Conservation (phyloP, 1,140 invertebrate species). For the Rhizoglyphus robini region DNA sequence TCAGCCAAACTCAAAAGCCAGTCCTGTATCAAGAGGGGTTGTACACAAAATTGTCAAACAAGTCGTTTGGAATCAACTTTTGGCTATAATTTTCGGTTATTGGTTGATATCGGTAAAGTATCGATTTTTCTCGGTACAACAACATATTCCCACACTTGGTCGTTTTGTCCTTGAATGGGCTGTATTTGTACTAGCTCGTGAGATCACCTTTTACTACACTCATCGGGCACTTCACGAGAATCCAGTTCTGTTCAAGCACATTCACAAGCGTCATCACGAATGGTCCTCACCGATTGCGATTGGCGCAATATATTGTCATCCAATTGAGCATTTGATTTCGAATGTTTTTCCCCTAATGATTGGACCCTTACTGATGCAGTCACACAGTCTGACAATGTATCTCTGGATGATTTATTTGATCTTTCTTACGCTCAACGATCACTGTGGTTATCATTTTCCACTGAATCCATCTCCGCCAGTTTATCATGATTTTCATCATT, state of each 20-base stretch:
- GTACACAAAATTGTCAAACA: slow-evolving; percentile 46
- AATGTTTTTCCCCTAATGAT: slow-evolving; percentile 62
- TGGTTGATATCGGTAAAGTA: slow-evolving; percentile 46
- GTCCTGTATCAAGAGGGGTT: slow-evolving; percentile 31
- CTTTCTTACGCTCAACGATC: slow-evolving; percentile 61
- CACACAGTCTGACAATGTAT: slow-evolving; percentile 64
- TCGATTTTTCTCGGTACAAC: slow-evolving; percentile 46
- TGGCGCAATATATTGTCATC: slow-evolving; percentile 69
- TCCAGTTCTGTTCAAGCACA: slow-evolving; percentile 56
- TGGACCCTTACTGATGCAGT: slow-evolving; percentile 57
- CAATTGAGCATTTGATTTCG: slow-evolving; percentile 65
- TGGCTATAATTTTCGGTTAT: slow-evolving; percentile 50
- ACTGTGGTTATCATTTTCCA: slow-evolving; percentile 74
- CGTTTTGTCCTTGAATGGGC: slow-evolving; percentile 15
- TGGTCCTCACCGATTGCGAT: slow-evolving; percentile 67
- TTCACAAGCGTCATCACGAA: slow-evolving; percentile 72
- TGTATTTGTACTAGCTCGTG: slow-evolving; percentile 51
- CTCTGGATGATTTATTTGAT: slow-evolving; percentile 64
- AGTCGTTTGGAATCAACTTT: slow-evolving; percentile 62
- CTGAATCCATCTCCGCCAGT: slow-evolving; percentile 66
- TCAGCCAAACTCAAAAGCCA: slow-evolving; percentile 41
- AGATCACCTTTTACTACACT: slow-evolving; percentile 70
- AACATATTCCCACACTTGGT: background rate
- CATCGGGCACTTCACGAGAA: slow-evolving; percentile 62
- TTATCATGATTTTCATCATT: slow-evolving; percentile 75